Evolutionary conservation across 2,888 invertebrate genomes (phyloP).

Genomic region (Bembecia ichneumoniformis): DNA sequence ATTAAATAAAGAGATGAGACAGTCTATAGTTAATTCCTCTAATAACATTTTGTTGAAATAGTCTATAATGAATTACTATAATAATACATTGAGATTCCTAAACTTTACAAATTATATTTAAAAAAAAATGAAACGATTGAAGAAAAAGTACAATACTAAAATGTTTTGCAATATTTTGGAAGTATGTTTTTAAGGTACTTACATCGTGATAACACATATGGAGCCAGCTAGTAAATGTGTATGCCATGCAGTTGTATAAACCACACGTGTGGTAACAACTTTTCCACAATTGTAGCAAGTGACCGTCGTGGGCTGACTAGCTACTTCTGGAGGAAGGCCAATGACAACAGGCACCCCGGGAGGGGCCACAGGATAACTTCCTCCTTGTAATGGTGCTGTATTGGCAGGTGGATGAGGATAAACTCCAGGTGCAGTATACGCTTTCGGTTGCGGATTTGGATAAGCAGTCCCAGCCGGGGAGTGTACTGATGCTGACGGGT

Average conservation of each 20-base stretch:
- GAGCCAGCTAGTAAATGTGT: conserved; percentile 64
- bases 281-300: conserved; percentile 61
- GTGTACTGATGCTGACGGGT: conserved; percentile 9
- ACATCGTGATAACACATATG: conserved; percentile 61
- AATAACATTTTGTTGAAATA: too few species aligned
- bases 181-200: conserved; percentile 21
- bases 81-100: too few species aligned
- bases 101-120: too few species aligned
- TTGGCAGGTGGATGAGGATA: conserved; percentile 53
- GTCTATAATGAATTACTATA: too few species aligned
- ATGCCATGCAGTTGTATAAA: conserved; percentile 63
- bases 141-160: too few species aligned
- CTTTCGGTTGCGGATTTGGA: conserved; percentile 35
- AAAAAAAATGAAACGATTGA: too few species aligned
- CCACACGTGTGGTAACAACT: conserved; percentile 61
- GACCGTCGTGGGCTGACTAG: conserved; percentile 57
- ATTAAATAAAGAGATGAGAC: too few species aligned
- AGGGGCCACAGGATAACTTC: conserved; percentile 16
- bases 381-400: conserved; percentile 31
- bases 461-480: conserved; percentile 14
- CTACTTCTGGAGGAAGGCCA: conserved; percentile 51
- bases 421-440: conserved; percentile 53
- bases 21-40: too few species aligned
- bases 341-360: conserved; percentile 38
- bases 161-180: neutral